These are phyloP conservation scores for Teinopalpus imperialis DNA, from an alignment of 2,888 invertebrate genomes.

Conservation along the genomic window DNA sequence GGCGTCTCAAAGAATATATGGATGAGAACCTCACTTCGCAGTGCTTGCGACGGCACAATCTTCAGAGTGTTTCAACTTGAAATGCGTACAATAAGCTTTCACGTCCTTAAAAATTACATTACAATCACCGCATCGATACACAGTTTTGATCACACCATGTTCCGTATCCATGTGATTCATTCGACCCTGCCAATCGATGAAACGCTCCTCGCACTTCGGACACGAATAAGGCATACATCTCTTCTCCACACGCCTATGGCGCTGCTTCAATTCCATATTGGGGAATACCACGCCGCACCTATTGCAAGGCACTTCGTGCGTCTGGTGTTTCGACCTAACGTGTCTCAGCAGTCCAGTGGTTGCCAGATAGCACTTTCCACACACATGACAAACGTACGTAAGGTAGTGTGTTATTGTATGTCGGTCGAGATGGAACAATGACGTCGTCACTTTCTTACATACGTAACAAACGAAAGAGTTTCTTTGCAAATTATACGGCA, in stretches of 20 bases:
- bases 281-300: too few relatives aligned
- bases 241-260: slow-evolving; percentile 60
- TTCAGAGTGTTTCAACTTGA: slow-evolving; percentile 61
- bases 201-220: slow-evolving; percentile 61
- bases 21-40: slow-evolving; percentile 67
- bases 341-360: slow-evolving; percentile 62
- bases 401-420: slow-evolving; percentile 69
- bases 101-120: slow-evolving; percentile 56
- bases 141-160: slow-evolving; percentile 55
- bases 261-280: slow-evolving; percentile 66
- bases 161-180: slow-evolving; percentile 60
- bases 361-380: slow-evolving; percentile 67
- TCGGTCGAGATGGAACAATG: slow-evolving; percentile 60
- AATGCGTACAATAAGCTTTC: slow-evolving; percentile 63
- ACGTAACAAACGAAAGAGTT: slow-evolving; percentile 58
- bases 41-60: slow-evolving; percentile 64
- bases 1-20: slow-evolving; percentile 58
- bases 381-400: slow-evolving; percentile 67
- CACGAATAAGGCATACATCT: slow-evolving; percentile 70
- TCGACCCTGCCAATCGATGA: slow-evolving; percentile 58
- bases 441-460: slow-evolving; percentile 59
- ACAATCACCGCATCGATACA: slow-evolving; percentile 59
- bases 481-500: slow-evolving; percentile 62
- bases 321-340: slow-evolving; percentile 62
- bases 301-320: slow-evolving; percentile 59